A percentile compares a stretch with the other conserved stretches of the same genome.
phyloP scores from a whole-genome alignment of 1,140 invertebrate species.

The Oryzaephilus surinamensis region DNA sequence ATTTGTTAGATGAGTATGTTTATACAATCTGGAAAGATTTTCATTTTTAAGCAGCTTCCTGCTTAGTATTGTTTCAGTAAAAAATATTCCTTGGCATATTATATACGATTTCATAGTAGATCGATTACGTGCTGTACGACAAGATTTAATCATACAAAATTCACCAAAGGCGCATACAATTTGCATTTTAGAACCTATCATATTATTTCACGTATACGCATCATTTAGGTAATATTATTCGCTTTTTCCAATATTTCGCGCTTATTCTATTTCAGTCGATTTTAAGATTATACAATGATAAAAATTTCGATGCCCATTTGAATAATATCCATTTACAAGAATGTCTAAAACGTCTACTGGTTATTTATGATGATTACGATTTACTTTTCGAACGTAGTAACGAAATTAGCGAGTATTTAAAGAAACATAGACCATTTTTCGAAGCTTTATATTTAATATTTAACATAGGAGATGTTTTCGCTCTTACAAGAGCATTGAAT shows the following conservation, averaged over 20 bases:
- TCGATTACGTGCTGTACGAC: conserved; percentile 57
- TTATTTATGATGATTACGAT: conserved; percentile 42
- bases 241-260: conserved; percentile 13
- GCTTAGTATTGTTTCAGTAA: no score
- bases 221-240: conserved; percentile 62
- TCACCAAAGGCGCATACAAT: conserved; percentile 40
- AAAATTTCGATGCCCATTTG: conserved; percentile 45
- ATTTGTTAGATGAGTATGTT: no score
- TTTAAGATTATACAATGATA: conserved; percentile 6
- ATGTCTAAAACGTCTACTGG: conserved; percentile 44
- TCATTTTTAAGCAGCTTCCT: no score
- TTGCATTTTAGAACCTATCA: conserved; percentile 50
- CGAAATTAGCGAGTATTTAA: conserved; percentile 8
- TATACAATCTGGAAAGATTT: no score
- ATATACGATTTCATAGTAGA: conserved; percentile 69
- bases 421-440: conserved; percentile 32
- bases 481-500: conserved; percentile 39
- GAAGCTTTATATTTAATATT: conserved; percentile 49
- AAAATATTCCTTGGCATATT: conserved; percentile 44
- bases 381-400: conserved; percentile 7
- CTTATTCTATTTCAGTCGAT: background rate
- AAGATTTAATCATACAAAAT: conserved; percentile 65
- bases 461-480: conserved; percentile 43
- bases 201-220: conserved; percentile 57
- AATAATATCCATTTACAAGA: conserved; percentile 48